Evolutionary conservation across 2,888 invertebrate genomes (phyloP), one percentile per base, ranked within the genome.

Genomic region (Thera britannica): DNA sequence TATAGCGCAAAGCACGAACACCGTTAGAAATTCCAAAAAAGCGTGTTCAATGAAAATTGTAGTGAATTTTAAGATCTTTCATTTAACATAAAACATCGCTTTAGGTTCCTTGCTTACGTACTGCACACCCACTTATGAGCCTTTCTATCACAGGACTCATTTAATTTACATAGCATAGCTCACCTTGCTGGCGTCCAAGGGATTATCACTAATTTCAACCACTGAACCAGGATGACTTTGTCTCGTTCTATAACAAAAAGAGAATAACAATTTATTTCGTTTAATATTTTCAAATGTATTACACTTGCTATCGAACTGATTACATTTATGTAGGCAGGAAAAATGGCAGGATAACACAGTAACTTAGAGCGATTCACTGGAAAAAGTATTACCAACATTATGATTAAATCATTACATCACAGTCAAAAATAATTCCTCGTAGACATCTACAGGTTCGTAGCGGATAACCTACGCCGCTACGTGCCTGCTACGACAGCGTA

Each of bases 141-240:
- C 23, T 23, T 23, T 23, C 23, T 23, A 23, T 23, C 23, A 23
- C 23, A 23, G 23, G 23, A 23, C 23, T 23, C 23, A 23, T 5
- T 36, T 41, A 35, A 48, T 8, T n/a, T 3, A 57, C 41, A 5
- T 46, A 52, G 2, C 36, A 36, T 55, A 55, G 83, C 89, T 92
- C 94, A 99, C 98, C 96, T 99, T 99, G 94, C 97, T 98, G 80
- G 98, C 95, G 93, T 99, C 99, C 85, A 97, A 94, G 72, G 99
- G 99, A 94, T 98, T 99, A 94, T 99, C 99, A 94, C 98, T 97
- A 85, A 99, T 96, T 92, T 98, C 98, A 81, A 99, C 97, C 79
- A 99, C 98, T 74, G 98, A 95, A 72, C 99, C 99, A 67, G 99
- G 99, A 94, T 99, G 99, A 80, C 97, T 98, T 93, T 97, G 98